These are phyloP conservation scores for Salvelinus fontinalis DNA, from an alignment of 2,113 vertebrate genomes.

Conservation along the genomic window DNA sequence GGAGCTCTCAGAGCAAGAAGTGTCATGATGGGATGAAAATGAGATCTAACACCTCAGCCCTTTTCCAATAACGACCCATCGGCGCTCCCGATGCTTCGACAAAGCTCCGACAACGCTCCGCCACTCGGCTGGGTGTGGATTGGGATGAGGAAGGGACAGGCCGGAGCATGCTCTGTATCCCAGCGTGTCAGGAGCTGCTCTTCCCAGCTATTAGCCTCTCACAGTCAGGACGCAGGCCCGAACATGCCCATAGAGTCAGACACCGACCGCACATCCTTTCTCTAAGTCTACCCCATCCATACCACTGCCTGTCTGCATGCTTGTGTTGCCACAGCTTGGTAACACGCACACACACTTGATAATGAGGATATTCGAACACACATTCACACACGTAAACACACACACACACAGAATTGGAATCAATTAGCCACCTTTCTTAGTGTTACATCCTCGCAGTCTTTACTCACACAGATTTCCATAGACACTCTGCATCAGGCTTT, in stretches of 20 bases:
- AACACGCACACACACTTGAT: neutral
- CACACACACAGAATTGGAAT: too few species aligned
- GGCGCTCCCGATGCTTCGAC: constrained; percentile 40
- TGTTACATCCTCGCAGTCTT: too few species aligned
- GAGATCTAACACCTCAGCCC: constrained; percentile 67
- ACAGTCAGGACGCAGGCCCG: constrained; percentile 64
- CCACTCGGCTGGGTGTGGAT: constrained; percentile 33
- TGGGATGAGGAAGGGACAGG: constrained; percentile 52
- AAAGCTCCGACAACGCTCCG: constrained; percentile 9
- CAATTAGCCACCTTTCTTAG: too few species aligned
- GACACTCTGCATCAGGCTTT: too few species aligned
- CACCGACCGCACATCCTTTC: constrained; percentile 56
- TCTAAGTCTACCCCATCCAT: constrained; percentile 38
- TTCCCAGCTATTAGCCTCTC: constrained; percentile 75
- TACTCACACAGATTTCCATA: too few species aligned
- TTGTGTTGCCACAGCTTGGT: neutral
- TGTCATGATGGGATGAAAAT: constrained; percentile 64
- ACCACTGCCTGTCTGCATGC: constrained; percentile 31
- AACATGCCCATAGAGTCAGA: constrained; percentile 58
- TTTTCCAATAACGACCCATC: constrained; percentile 63
- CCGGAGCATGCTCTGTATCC: constrained; percentile 58
- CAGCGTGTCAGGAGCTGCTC: constrained; percentile 66
- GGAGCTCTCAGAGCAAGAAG: constrained; percentile 45
- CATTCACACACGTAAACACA: constrained; percentile 2
- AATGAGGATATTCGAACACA: neutral